Percentiles rank a stretch among this genome's conserved stretches.
These are phyloP conservation scores for Anser cygnoides DNA, from an alignment of 2,113 vertebrate genomes.

Conservation along the genomic window DNA sequence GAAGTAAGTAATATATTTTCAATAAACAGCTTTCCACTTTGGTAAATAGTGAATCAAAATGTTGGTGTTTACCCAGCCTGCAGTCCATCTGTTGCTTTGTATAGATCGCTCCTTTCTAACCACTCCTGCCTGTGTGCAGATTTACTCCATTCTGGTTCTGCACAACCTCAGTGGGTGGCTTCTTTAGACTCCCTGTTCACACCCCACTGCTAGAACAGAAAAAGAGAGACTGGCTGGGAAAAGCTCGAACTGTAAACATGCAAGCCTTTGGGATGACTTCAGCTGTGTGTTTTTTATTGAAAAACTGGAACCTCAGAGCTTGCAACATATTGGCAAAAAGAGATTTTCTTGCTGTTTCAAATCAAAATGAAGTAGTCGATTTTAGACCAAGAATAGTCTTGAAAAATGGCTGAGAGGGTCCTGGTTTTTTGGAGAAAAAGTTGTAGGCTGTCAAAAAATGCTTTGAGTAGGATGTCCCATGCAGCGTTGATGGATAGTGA, in stretches of 20 bases:
- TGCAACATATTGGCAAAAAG: background rate
- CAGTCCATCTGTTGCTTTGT: background rate
- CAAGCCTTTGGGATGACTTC: background rate
- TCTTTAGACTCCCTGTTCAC: background rate
- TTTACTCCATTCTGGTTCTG: background rate
- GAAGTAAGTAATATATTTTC: background rate
- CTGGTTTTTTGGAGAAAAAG: background rate
- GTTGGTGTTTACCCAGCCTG: background rate
- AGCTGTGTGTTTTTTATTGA: background rate
- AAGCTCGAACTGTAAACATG: background rate
- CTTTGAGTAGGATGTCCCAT: background rate
- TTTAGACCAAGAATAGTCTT: background rate
- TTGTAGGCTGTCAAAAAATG: background rate
- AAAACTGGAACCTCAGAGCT: background rate
- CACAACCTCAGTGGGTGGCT: background rate
- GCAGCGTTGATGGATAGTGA: background rate
- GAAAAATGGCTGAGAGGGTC: background rate
- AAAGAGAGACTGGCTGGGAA: background rate
- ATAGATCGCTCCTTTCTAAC: background rate
- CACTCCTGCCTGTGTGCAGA: background rate
- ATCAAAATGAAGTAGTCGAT: background rate
- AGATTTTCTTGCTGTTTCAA: background rate
- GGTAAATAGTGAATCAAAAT: background rate
- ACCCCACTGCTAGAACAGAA: background rate
- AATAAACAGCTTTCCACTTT: background rate